Percentiles rank a stretch among this genome's conserved stretches.
Conservation (phyloP, 2,888 invertebrate species). For the Ditylenchus weischeri region DNA sequence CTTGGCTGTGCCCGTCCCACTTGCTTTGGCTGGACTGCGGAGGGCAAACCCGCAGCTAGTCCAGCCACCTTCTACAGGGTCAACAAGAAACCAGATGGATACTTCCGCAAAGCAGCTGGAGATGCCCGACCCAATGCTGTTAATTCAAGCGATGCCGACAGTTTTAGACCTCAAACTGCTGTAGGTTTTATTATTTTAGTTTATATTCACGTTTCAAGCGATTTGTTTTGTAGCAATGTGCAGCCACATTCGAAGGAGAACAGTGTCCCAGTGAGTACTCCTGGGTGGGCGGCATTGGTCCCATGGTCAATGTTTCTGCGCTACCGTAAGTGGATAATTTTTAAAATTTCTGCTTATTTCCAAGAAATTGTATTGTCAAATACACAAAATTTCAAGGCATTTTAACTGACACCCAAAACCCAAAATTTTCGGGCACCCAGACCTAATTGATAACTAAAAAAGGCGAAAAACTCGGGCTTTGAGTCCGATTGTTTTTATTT, state of each 20-base stretch:
- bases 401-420: no score
- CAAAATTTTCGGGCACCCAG: no score
- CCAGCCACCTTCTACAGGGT: conserved; percentile 48
- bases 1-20: conserved; percentile 51
- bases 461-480: no score
- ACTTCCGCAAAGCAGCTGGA: conserved; percentile 33
- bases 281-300: conserved; percentile 56
- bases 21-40: conserved; percentile 51
- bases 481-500: no score
- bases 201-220: no score
- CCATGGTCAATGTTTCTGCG: conserved; percentile 43
- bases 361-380: conserved; percentile 12
- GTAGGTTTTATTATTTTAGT: conserved; percentile 24
- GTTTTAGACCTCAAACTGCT: conserved; percentile 39
- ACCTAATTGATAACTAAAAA: no score
- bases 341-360: not conserved
- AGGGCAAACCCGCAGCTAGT: conserved; percentile 38
- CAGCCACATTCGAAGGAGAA: conserved; percentile 42
- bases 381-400: not conserved
- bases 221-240: conserved; percentile 43
- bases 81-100: conserved; percentile 42
- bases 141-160: conserved; percentile 22
- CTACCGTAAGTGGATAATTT: conserved; percentile 31
- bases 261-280: conserved; percentile 42
- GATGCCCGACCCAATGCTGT: conserved; percentile 29